Evolutionary conservation across 2,113 vertebrate species (phyloP).

Genomic region (Gambusia holbrooki): DNA sequence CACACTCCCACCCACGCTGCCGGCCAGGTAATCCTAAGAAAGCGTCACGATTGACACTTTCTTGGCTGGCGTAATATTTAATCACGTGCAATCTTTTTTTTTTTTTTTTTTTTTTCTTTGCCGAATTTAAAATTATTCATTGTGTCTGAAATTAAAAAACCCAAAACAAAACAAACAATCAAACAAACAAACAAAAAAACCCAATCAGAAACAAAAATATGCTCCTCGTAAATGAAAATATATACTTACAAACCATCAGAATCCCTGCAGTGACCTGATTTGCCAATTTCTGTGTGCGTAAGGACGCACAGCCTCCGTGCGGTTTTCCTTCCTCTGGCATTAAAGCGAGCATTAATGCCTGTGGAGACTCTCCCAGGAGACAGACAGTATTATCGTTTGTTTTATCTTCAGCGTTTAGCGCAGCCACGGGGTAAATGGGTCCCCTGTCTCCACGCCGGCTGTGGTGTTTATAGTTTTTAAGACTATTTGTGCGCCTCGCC

Average conservation of each 20-base stretch:
- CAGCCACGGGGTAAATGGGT: slow-evolving; percentile 92
- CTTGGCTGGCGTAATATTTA: background rate
- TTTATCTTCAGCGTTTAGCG: slow-evolving; percentile 96
- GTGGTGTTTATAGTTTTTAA: slow-evolving; percentile 96
- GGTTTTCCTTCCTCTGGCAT: slow-evolving; percentile 77
- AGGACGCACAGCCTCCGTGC: slow-evolving; percentile 72
- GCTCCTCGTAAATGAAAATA: background rate
- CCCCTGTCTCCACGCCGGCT: slow-evolving; percentile 86
- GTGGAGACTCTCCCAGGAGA: slow-evolving; percentile 91
- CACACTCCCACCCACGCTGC: slow-evolving; percentile 68
- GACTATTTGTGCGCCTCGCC: slow-evolving; percentile 89
- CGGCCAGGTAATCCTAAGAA: slow-evolving; percentile 51
- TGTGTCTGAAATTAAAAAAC: background rate
- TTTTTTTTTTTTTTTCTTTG: background rate
- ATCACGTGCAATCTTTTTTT: background rate
- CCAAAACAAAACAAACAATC: no score
- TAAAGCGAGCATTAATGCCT: slow-evolving; percentile 92
- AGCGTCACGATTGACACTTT: slow-evolving; percentile 50
- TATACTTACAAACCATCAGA: background rate
- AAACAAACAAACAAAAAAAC: no score
- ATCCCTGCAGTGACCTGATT: background rate
- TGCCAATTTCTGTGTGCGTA: slow-evolving; percentile 31
- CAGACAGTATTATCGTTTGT: slow-evolving; percentile 97
- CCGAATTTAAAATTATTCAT: background rate
- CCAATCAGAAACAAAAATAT: background rate